Evolutionary conservation across 2,797 vertebrate species (phyloP), one percentile per base, ranked within the genome.

Genomic region (Sebastes trivittatus): DNA sequence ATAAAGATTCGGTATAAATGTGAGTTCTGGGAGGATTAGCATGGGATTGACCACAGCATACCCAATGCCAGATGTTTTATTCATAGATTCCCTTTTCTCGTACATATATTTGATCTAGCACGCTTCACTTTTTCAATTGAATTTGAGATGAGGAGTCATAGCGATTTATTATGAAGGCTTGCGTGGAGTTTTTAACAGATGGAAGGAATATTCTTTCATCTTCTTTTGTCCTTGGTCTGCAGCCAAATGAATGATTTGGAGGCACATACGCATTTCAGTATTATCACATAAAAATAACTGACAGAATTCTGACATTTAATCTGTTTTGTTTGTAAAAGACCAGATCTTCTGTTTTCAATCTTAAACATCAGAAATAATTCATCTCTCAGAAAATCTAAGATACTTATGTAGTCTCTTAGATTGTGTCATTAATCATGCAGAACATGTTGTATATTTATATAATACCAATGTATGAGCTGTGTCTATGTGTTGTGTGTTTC

Each of bases 11-110:
- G 38, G 69, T 14, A 42, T 30, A 63, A 52, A 72, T 63, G 60
- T 75, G 11, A 36, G 49, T 7, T 66, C 23, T 58, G 3, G 52
- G 46, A 9, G 74, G 49, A 8, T 52, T 62, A 23, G 27, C 22
- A 27, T 13, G 30, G 30, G 14, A 56, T 64, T 80, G 79, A 82
- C 80, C 82, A 30, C 58, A 38, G 77, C 65, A 72, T 23, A 16
- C 11, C 18, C 22, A 20, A 20, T 49, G 25, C n/a, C 32, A 65
- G 5, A 88, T 88, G 78, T 88, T 85, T 88, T 83, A 88, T 86
- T 85, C 68, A 88, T 49, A 36, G 67, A 69, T 13, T 14, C 32
- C 27, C 10, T 42, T 46, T 66, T 49, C 52, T 55, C 34, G 20
- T 62, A 62, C 56, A 74, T 64, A 67, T 22, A 77, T 69, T 62